Base-by-base conservation (phyloP, 2,888 invertebrate species). In the Ectemnius continuus region DNA sequence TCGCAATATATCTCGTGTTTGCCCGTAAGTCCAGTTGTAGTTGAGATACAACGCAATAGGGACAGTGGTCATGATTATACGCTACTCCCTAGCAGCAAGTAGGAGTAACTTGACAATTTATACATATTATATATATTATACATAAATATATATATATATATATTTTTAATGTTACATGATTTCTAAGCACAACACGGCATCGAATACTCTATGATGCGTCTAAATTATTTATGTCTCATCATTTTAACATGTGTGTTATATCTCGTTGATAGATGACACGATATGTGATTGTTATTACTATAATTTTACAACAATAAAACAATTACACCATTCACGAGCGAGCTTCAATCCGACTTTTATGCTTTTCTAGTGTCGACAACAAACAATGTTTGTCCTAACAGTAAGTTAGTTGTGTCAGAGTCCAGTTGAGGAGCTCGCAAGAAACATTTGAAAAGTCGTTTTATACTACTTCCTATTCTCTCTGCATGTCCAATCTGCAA, bases 251-350 rank as follows among this genome's bases (percentile, higher is more conserved):
- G 88, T 87, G 90, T 90, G 90, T 91, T 89, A 88, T 87, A 86
- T 90, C 89, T 89, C 88, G 89, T 90, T 88, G 88, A 89, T 87
- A 88, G 86, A 89, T 89, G 87, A 90, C 91, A 89, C 90, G 86
- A 88, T 90, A 91, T 91, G 91, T 91, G 91, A 91, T 91, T 91
- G 91, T 91, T 91, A 90, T 90, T 89, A 90, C 84, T 90, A 88
- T 90, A 90, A 90, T 90, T 91, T 89, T 91, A 91, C 87, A 89
- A 89, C 87, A 89, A 87, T 87, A 89, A 90, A 89, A 87, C 84
- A 36, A 89, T 87, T 87, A 88, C 87, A 87, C 84, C 81, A 82
- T 70, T 71, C 73, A 70, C 74, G 45, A 73, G 83, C 79, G 81
- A 79, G 83, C 83, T 81, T 74, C 72, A 69, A 81, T 83, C 72